These are phyloP conservation scores for Neoitamus cyanurus DNA, from an alignment of 2,888 invertebrate species.

Conservation along the genomic window DNA sequence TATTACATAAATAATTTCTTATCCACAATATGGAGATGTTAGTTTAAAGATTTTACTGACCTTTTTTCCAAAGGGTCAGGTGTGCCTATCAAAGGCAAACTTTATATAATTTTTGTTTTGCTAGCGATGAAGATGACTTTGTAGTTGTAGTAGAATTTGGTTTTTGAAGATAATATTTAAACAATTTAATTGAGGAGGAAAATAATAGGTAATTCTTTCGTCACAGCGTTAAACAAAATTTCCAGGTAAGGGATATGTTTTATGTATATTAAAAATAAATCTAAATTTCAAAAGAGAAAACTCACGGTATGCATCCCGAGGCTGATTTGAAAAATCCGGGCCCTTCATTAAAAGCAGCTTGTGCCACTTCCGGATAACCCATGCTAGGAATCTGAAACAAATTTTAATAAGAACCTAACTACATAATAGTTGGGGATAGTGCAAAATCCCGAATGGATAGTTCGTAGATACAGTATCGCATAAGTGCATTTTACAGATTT, in stretches of 20 bases:
- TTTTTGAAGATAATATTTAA: no score
- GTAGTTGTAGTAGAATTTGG: no score
- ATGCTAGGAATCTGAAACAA: constrained; percentile 70
- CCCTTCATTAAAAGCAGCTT: constrained; percentile 81
- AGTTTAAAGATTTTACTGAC: not conserved
- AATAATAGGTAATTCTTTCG: no score
- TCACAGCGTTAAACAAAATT: no score
- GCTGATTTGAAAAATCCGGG: constrained; percentile 74
- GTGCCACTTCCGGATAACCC: constrained; percentile 84
- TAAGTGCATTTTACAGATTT: no score
- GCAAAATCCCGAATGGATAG: no score
- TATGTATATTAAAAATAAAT: not conserved
- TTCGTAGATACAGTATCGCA: no score
- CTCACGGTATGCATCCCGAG: constrained; percentile 76
- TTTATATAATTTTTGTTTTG: not conserved
- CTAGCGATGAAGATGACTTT: not conserved
- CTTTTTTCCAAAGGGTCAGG: no score
- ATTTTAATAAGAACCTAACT: not conserved
- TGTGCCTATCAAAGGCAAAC: not conserved
- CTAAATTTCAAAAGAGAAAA: constrained; percentile 52
- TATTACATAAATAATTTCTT: not conserved
- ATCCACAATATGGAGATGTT: not conserved
- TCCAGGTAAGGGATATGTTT: no score
- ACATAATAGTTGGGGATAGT: no score
- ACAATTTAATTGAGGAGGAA: no score